Base-by-base conservation (phyloP, 2,888 invertebrate species). In the Brachyptera putata region DNA sequence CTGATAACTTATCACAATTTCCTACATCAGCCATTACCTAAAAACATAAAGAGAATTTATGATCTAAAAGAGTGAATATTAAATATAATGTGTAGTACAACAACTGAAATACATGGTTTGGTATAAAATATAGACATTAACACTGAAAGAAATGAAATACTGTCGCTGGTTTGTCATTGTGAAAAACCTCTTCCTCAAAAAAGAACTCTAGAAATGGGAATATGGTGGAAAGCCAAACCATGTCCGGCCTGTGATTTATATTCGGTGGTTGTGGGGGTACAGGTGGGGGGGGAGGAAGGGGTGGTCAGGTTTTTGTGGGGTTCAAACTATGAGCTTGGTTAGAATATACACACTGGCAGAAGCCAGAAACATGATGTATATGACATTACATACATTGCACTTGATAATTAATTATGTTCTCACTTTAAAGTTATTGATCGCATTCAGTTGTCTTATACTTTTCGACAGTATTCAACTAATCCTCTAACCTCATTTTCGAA, bases 161-260 rank as follows among this genome's bases (percentile, higher is more conserved):
- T 36, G 22, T 53, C 53, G 53, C 13, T 34, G 53, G 36, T 53
- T 50, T 53, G 53, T 53, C 34, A 53, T 36, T 22, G 18, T 11
- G 21, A 26, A 26, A 21, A 11, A 30, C 18, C 16, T 24, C 21
- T 21, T 18, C 36, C 18, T 24, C 24, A n/a, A 46, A 11, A 46
- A 53, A 50, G 36, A 34, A 16, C 34, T 50, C 16, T 26, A 30
- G 34, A 34, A 34, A 24, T 26, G 30, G 21, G 50, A 50, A 50
- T 50, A 34, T 50, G 50, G 50, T 34, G 50, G 50, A 50, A 34
- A 50, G 53, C 53, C 36, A 36, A 53, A 53, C 53, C 53, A 36
- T 53, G 53, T 53, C 53, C 53, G 36, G 36, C 11, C 53, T 21
- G 16, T 53, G 53, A 53, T 53, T 53, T 53, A 53, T 53, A 36